Evolutionary conservation across 1,140 invertebrate species (phyloP), one percentile per base, ranked within the genome.

Genomic region (Drosophila ironensis): DNA sequence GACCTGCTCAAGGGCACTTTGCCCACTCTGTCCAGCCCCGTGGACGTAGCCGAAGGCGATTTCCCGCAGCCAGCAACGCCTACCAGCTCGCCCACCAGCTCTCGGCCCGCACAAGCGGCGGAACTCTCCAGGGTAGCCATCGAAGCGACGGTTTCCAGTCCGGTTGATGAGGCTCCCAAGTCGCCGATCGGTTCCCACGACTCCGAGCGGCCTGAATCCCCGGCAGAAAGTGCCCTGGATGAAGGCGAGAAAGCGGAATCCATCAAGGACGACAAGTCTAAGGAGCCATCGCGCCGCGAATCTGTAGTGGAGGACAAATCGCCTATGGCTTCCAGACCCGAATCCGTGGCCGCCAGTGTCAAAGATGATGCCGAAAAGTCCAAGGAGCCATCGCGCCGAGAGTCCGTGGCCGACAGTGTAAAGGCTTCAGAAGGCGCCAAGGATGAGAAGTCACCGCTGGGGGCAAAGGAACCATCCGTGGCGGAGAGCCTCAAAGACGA

Each of bases 201-300:
- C 0, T 37, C 30, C 0, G 59, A 61, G 17, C 30, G 59, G 3
- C 59, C 59, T 2, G 59, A 64, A 42, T 76, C 73, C 6, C 46
- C 50, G 9, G 64, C 28, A 11, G 67, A 59, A 27, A 72, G 66
- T 22, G 33, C 63, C 19, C 66, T 63, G 24, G 51, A 47, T 1
- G 69, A 67, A 20, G 17, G 73, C 22, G 66, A 87, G 4, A 52
- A 54, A 16, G 11, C 12, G 5, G 46, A 44, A 9, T 81, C 74
- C 35, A 3, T n/a, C 12, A 12, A 27, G 37, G 16, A n/a, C 42
- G 30, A 12, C 4, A 33, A 33, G 30, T 64, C 74, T 0, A 60
- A 81, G 14, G 70, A 81, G 16, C 16, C 14, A 0, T 63, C 67
- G 0, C 22, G 69, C 4, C 57, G 61, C 8, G 57, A 28, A 14